Base-by-base conservation (phyloP, 2,888 invertebrate genomes). In the Hipparchia semele region DNA sequence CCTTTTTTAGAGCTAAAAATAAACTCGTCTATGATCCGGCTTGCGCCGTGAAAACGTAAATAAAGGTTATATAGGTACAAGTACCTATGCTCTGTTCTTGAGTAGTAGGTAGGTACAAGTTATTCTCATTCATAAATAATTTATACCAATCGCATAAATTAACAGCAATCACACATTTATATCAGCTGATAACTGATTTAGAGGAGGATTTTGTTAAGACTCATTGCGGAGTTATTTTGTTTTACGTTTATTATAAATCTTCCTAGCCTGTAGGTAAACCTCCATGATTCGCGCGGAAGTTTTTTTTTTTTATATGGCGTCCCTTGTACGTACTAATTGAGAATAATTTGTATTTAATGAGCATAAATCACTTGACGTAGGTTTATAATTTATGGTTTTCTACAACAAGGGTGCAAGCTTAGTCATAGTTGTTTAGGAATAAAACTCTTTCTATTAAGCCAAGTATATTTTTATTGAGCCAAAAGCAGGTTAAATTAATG, bases 141-240 rank as follows among this genome's bases (percentile, higher is more conserved):
- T 59, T 64, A 70, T 69, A 66, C 60, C 12, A n/a, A 45, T 39
- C 68, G 74, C 68, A 76, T 76, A 72, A 70, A 76, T 76, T 70
- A 76, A 70, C 61, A 46, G 49, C 53, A 65, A 74, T 68, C 39
- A 68, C 60, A 9, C 65, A 70, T 68, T 70, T 64, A 65, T 72
- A 39, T 72, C 39, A 68, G 68, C 61, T 70, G 65, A 60, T 49
- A 49, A 49, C 49, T 8, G 46, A 12, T 46, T 39, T 39, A 68
- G 59, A 68, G 23, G 23, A 23, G 23, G 58, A 58, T 46, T 33
- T 60, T 68, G 46, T 59, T 4, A 3, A 49, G 59, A 68, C 68
- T 68, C 56, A 67, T 46, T 58, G 58, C 10, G 6, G 13, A 58
- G 58, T 45, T 58, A 58, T 67, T 58, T 13, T 6, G 58, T 67